A percentile compares a stretch with the other conserved stretches of the same genome.
These are phyloP conservation scores for Loris lydekkerianus DNA, from an alignment of 2,797 vertebrate species.

Conservation along the genomic window DNA sequence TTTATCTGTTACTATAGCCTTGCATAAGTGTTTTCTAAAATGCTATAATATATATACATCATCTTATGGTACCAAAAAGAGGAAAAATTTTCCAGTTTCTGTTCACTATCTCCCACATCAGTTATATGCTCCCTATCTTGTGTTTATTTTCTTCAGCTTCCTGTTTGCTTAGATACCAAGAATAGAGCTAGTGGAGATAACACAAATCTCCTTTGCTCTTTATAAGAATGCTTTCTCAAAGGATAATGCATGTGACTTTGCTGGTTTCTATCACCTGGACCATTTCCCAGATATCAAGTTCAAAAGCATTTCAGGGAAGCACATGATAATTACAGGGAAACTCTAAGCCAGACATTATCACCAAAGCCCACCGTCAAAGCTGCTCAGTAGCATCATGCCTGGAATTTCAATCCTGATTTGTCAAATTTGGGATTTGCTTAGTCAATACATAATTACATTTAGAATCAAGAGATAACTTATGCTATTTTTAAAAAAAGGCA, in stretches of 20 bases:
- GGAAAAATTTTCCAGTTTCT: not conserved
- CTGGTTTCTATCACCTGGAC: constrained; percentile 59
- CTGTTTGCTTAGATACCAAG: constrained; percentile 56
- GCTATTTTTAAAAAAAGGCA: constrained; percentile 11
- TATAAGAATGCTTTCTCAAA: constrained; percentile 24
- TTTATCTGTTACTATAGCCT: constrained; percentile 23
- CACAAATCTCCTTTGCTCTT: constrained; percentile 17
- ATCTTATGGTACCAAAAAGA: not conserved
- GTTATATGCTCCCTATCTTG: not conserved
- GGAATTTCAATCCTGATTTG: constrained; percentile 44
- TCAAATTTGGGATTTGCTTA: constrained; percentile 29
- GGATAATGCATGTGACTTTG: constrained; percentile 29
- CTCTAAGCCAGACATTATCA: constrained; percentile 56
- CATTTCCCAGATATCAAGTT: constrained; percentile 59
- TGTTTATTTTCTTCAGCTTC: constrained; percentile 50
- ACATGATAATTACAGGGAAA: constrained; percentile 71
- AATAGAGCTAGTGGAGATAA: constrained; percentile 29
- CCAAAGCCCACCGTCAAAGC: constrained; percentile 57
- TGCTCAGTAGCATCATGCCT: constrained; percentile 12
- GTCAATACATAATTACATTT: not conserved
- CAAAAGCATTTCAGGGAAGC: constrained; percentile 71
- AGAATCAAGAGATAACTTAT: constrained; percentile 35
- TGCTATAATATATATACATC: not conserved
- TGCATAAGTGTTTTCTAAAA: constrained; percentile 6
- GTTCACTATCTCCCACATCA: not conserved